Conservation (phyloP, 2,797 vertebrate genomes). For the Coluber constrictor region DNA sequence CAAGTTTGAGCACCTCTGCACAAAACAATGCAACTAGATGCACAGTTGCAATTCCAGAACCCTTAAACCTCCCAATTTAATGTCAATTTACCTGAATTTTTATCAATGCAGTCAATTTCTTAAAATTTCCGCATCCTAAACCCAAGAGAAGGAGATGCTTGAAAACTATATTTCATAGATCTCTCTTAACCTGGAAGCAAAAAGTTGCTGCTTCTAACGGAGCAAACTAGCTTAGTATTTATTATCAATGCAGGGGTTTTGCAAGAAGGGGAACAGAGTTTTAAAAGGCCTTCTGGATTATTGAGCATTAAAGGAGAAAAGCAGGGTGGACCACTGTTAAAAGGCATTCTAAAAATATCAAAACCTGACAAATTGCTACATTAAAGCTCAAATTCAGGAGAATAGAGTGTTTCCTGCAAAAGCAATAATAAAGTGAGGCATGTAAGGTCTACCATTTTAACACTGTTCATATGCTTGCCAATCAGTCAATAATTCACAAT, state of each 20-base stretch:
- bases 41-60: constrained; percentile 4
- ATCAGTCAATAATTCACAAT: not conserved
- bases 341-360: constrained; percentile 61
- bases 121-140: constrained; percentile 19
- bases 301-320: constrained; percentile 73
- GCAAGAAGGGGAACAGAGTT: constrained; percentile 27
- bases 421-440: constrained; percentile 31
- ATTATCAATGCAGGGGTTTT: constrained; percentile 39
- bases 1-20: too few species aligned
- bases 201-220: constrained; percentile 27
- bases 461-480: constrained; percentile 10
- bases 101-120: constrained; percentile 23
- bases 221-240: constrained; percentile 30
- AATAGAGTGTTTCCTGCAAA: constrained; percentile 43
- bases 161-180: constrained; percentile 42
- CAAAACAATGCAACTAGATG: constrained; percentile 12
- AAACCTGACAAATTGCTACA: constrained; percentile 78
- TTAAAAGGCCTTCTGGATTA: constrained; percentile 68
- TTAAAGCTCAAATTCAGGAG: constrained; percentile 76
- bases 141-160: constrained; percentile 27
- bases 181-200: constrained; percentile 38
- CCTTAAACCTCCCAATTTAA: not conserved
- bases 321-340: constrained; percentile 73
- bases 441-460: constrained; percentile 12
- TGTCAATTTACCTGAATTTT: constrained; percentile 13